Evolutionary conservation across 2,113 vertebrate genomes (phyloP), one percentile per base, ranked within the genome.

Genomic region (Pygathrix nemaeus): DNA sequence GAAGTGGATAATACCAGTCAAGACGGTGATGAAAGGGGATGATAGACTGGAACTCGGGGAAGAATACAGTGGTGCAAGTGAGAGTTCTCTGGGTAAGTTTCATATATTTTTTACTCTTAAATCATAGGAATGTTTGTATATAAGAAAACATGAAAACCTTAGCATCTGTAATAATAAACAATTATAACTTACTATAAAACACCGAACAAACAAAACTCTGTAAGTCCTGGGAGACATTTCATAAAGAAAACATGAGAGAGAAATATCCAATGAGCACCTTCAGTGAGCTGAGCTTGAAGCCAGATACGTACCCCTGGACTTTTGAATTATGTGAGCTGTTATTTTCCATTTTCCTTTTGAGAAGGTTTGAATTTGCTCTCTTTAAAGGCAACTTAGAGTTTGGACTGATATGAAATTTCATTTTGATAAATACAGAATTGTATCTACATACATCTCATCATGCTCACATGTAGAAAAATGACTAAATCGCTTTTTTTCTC

Each of bases 361-460:
- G 11, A 1, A 87, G 75, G 13, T 94, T 93, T 68, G 8, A 72
- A 70, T 75, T 92, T 81, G 0, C 32, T 80, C 43, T 89, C 9
- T 92, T 79, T 93, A 81, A 88, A 11, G 73, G 27, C 8, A 87
- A 9, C 14, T 95, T 64, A 75, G n/a, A 88, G 2, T 75, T 96
- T 30, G 89, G 35, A n/a, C 5, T n/a, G 9, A 90, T 43, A 50
- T 32, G 59, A 32, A 7, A 2, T 8, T 25, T 30, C 45, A n/a
- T 78, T 94, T 93, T 72, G 32, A 59, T 52, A 81, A 52, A 87
- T 43, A 73, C 0, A 13, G 18, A 90, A 61, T 64, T 96, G 5
- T n/a, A 79, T 86, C 30, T 72, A 73, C 12, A 90, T 43, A 68
- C 9, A 88, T 43, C 21, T 64, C 68, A 88, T 78, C 45, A 35